phyloP scores from a whole-genome alignment of 2,797 vertebrate species.

The Diceros bicornis region DNA sequence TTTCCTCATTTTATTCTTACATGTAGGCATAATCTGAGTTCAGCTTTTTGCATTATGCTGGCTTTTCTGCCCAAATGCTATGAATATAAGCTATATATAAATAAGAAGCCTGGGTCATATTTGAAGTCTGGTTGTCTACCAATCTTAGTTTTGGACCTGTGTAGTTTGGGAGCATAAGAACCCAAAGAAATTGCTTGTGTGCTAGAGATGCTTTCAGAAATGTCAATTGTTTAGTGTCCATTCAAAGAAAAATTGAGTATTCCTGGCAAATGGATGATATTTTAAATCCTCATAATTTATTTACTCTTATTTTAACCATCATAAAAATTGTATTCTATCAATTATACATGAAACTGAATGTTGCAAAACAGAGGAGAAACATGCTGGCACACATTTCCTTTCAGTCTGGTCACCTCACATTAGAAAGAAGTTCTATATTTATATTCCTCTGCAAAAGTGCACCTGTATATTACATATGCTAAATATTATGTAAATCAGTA shows the following conservation, averaged over 20 bases:
- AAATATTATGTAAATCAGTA: conserved; percentile 50
- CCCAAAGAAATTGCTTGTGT: conserved; percentile 70
- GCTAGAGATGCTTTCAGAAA: conserved; percentile 70
- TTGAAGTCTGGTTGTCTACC: conserved; percentile 26
- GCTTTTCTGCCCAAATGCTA: neutral
- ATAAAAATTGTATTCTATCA: conserved; percentile 85
- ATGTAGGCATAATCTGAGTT: neutral
- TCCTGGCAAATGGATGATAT: conserved; percentile 82
- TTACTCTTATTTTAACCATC: conserved; percentile 86
- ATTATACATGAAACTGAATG: conserved; percentile 87
- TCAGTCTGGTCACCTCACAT: conserved; percentile 74
- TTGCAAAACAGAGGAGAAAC: conserved; percentile 62
- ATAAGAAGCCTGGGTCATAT: neutral
- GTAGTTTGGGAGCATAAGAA: conserved; percentile 47
- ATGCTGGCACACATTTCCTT: conserved; percentile 70
- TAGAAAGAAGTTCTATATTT: conserved; percentile 70
- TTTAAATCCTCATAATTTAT: conserved; percentile 89
- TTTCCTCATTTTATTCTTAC: neutral
- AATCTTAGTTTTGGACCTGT: neutral
- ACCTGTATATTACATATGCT: conserved; percentile 24
- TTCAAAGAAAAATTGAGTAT: conserved; percentile 81
- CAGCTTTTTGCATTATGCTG: neutral
- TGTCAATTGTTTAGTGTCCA: conserved; percentile 57
- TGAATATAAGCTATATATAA: neutral
- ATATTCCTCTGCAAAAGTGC: neutral